Conservation (phyloP, 2,113 vertebrate species). For the Camelus dromedarius region DNA sequence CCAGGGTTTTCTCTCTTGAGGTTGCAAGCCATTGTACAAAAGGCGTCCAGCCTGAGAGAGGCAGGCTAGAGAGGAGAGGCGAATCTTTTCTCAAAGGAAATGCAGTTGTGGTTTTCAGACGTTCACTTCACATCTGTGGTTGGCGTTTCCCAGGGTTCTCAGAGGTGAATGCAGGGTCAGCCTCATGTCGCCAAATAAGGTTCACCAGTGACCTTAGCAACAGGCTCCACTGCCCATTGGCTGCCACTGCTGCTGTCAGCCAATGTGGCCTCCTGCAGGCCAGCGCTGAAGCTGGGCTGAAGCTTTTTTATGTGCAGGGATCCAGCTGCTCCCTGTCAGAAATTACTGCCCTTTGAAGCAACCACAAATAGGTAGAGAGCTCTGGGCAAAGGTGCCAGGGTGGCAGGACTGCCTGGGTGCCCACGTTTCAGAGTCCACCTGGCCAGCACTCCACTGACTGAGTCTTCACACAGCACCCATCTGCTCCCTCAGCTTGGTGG, state of each 20-base stretch:
- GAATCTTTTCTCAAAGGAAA: conserved; percentile 81
- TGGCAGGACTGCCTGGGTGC: background rate
- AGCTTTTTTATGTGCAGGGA: background rate
- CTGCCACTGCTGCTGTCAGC: background rate
- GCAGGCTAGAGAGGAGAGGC: conserved; percentile 40
- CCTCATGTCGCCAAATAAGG: conserved; percentile 74
- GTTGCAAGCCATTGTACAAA: background rate
- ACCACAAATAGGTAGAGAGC: background rate
- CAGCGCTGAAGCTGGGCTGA: background rate
- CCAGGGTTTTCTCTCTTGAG: background rate
- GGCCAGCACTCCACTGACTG: background rate
- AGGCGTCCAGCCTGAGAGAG: background rate
- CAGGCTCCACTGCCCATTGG: conserved; percentile 75
- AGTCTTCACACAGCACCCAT: background rate
- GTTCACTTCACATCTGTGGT: conserved; percentile 80
- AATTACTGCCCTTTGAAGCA: conserved; percentile 8
- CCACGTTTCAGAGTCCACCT: conserved; percentile 37
- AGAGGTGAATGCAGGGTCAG: conserved; percentile 81
- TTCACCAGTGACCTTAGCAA: conserved; percentile 79
- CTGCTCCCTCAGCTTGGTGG: background rate
- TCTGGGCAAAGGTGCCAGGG: conserved; percentile 23
- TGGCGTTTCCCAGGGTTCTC: conserved; percentile 84
- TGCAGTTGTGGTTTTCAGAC: conserved; percentile 80
- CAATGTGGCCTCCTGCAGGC: background rate
- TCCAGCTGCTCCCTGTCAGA: background rate